A percentile compares a stretch with the other conserved stretches of the same genome.
These are phyloP conservation scores for Caenorhabditis sp. DNA, from an alignment of 2,888 invertebrate genomes.

Conservation along the genomic window DNA sequence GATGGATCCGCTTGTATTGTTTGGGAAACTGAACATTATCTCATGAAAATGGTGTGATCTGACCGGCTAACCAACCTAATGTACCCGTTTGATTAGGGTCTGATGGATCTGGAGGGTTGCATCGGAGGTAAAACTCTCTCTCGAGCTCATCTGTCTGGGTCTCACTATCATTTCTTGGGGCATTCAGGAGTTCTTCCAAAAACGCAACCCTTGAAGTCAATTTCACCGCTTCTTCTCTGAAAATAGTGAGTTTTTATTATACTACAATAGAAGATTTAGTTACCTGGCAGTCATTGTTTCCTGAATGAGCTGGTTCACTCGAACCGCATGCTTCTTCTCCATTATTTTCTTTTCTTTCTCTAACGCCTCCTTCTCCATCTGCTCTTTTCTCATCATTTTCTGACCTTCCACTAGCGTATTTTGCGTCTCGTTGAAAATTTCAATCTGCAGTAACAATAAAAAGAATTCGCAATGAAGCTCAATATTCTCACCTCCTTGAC, in stretches of 20 bases:
- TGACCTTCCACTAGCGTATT: slow-evolving; percentile 59
- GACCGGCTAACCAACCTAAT: slow-evolving; percentile 16
- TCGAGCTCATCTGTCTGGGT: slow-evolving; percentile 53
- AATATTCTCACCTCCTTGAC: slow-evolving; percentile 71
- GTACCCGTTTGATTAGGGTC: slow-evolving; percentile 57
- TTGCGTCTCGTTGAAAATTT: slow-evolving; percentile 64
- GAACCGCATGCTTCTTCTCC: slow-evolving; percentile 73
- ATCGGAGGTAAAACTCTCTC: slow-evolving; percentile 23
- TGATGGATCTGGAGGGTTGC: slow-evolving; percentile 57
- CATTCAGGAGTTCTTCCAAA: slow-evolving; percentile 55
- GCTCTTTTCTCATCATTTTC: slow-evolving; percentile 60
- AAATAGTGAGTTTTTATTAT: slow-evolving; percentile 59
- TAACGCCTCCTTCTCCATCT: slow-evolving; percentile 50
- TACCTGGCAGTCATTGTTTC: slow-evolving; percentile 75
- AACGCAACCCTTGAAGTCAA: slow-evolving; percentile 59
- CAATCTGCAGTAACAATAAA: slow-evolving; percentile 59
- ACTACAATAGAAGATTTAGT: slow-evolving; percentile 38
- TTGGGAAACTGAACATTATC: slow-evolving; percentile 49
- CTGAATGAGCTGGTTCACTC: slow-evolving; percentile 75
- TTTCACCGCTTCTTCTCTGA: slow-evolving; percentile 68
- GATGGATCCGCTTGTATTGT: slow-evolving; percentile 50
- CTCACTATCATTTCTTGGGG: slow-evolving; percentile 28
- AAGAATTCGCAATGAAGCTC: not conserved
- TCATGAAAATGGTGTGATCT: not conserved
- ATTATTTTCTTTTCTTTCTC: slow-evolving; percentile 71